Conservation (phyloP, 2,797 vertebrate species). For the Thripadectes ignobilis region DNA sequence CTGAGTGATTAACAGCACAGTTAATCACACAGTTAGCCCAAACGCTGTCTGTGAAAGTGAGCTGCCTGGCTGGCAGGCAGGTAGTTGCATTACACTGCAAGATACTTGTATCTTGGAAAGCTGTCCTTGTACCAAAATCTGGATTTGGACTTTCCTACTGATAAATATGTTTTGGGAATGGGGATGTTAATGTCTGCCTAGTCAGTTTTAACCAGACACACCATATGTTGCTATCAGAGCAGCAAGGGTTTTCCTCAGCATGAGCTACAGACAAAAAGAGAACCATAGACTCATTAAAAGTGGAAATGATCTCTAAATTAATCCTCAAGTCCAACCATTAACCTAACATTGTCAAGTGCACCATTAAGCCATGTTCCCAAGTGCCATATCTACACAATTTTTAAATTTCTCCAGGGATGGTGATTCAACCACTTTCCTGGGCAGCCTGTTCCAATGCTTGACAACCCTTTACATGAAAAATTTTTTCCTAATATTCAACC, state of each 20-base stretch:
- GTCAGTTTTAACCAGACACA: background rate
- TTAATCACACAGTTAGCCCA: too few species aligned
- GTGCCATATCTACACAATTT: background rate
- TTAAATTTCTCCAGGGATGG: background rate
- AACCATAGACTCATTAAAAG: background rate
- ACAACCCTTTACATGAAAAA: background rate
- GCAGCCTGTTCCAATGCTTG: background rate
- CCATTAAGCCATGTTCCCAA: background rate
- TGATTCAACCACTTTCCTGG: background rate
- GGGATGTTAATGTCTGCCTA: background rate
- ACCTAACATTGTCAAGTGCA: background rate
- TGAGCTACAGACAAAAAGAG: background rate
- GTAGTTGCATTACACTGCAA: background rate
- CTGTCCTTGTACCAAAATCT: background rate
- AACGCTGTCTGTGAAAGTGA: background rate
- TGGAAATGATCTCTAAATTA: background rate
- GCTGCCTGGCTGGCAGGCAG: background rate
- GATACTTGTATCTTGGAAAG: background rate
- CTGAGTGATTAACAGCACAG: background rate
- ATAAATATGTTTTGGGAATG: background rate
- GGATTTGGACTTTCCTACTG: background rate
- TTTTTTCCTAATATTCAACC: background rate
- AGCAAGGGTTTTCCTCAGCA: background rate
- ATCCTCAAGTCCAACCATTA: background rate
- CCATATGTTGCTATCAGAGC: background rate